Conservation (phyloP, 2,888 invertebrate genomes). For the Lithophane socia region DNA sequence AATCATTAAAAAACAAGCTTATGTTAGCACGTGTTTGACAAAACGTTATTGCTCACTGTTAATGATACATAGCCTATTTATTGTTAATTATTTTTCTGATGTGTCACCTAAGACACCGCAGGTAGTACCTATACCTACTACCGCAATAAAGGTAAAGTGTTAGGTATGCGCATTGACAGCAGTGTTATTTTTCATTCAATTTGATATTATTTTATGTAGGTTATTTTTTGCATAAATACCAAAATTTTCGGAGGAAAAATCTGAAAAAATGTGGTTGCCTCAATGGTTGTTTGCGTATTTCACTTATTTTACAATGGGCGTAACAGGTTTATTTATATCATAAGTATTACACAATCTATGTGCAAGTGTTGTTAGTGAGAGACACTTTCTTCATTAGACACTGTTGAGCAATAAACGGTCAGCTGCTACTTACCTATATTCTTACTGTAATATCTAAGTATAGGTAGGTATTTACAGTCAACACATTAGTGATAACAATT, state of each 20-base stretch:
- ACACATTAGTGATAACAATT: background rate
- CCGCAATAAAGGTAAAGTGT: background rate
- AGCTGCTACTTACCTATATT: slow-evolving; percentile 34
- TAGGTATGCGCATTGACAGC: too few species aligned
- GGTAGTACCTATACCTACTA: background rate
- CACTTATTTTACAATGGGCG: slow-evolving; percentile 11
- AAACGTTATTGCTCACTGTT: slow-evolving; percentile 10
- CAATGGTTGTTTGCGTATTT: slow-evolving; percentile 29
- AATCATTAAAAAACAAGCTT: slow-evolving; percentile 18
- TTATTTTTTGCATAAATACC: background rate
- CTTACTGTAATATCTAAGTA: background rate
- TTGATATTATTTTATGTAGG: background rate
- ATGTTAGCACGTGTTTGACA: slow-evolving; percentile 18
- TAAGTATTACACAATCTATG: slow-evolving; percentile 66
- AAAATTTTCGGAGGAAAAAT: slow-evolving; percentile 9
- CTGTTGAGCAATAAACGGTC: slow-evolving; percentile 52
- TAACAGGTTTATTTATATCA: slow-evolving; percentile 47
- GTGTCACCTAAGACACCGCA: slow-evolving; percentile 10
- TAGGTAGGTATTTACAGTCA: background rate
- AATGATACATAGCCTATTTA: slow-evolving; percentile 12
- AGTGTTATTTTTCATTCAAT: background rate
- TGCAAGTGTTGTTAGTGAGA: slow-evolving; percentile 59
- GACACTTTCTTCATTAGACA: slow-evolving; percentile 69
- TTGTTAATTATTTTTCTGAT: slow-evolving; percentile 18
- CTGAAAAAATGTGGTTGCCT: slow-evolving; percentile 23